Evolutionary conservation across 2,797 vertebrate genomes (phyloP), one percentile per base, ranked within the genome.

Genomic region (Anas bahamensis): DNA sequence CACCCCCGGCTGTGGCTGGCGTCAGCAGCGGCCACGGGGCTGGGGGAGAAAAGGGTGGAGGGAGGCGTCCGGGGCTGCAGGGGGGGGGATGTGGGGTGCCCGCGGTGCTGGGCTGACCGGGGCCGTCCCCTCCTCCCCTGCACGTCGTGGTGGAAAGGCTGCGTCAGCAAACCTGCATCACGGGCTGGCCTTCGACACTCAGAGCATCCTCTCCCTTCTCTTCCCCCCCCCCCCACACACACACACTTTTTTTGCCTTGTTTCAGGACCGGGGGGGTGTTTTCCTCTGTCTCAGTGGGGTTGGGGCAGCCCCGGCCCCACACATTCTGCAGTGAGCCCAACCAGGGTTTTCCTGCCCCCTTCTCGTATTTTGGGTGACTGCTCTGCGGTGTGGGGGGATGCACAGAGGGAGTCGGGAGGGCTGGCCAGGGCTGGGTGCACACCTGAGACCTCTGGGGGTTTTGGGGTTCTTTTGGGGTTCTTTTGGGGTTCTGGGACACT

Each of bases 401-500:
- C 39, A 13, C 1, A 7, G 66, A 57, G 56, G 44, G 35, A 23
- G 61, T 74, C 4, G 0, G 63, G 24, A 13, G 33, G 65, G 63
- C 29, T 11, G 4, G 18, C 35, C 42, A 15, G 0, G 0, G 28
- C 17, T 0, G 0, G 18, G 50, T 41, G 7, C 61, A 64, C 70
- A 4, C 5, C 2, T 1, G 3, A 46, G 10, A 55, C 29, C 46
- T 48, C 39, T 28, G 14, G 5, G 23, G 22, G 23, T 5, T 39
- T 39, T 39, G 41, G 41, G 15, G 15, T 3, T 41, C 15, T 41
- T 41, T 8, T 8, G 23, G 22, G 23, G 41, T 4, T 41, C 41
- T 17, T 42, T 9, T 17, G 41, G 42, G 42, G 42, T 42, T 42
- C 17, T 17, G 42, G 13, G 29, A 22, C 31, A 12, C 42, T 7